Base-by-base conservation (phyloP, 2,113 vertebrate species). In the Piprites chloris region DNA sequence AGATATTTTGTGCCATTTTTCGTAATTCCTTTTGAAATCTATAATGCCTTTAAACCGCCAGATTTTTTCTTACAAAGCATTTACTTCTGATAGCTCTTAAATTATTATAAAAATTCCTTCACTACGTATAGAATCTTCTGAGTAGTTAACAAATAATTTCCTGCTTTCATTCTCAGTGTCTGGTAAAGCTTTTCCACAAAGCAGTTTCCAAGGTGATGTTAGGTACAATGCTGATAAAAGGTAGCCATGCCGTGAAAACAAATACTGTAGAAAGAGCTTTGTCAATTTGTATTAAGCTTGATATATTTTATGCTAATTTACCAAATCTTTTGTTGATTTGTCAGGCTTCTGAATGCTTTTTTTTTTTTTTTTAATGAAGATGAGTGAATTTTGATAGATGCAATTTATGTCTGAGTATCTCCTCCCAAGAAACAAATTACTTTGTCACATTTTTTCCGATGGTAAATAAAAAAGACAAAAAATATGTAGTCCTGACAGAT, bases 261-360 rank as follows among this genome's bases (percentile, higher is more conserved):
- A 98, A 98, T 97, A 93, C 95, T 95, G 85, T 87, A 96, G 83
- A 94, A 91, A 93, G 87, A 94, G 93, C 96, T 94, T 96, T 93
- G 97, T 94, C 77, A 96, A 87, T 91, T 97, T 95, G 82, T 93
- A 90, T 79, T 95, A 98, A 98, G 97, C 96, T 98, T 95, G 97
- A 98, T 98, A 95, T 97, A 97, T 98, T 97, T 98, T 98, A 98
- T 98, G 97, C 96, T 98, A 98, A 98, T 98, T 90, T 88, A 94
- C 92, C 84, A 95, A 85, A 91, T 37, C 89, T 69, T 88, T 93
- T 97, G 87, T 95, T 90, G 77, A 92, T 93, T 94, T 95, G 67
- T 42, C 86, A 75, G 55, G 41, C 27, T 89, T 89, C 66, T 80
- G 79, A 77, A 93, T 84, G 52, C 46, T 24, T 83, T 91, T 62